Conservation (phyloP, 2,888 invertebrate species). For the Tortricodes alternella region DNA sequence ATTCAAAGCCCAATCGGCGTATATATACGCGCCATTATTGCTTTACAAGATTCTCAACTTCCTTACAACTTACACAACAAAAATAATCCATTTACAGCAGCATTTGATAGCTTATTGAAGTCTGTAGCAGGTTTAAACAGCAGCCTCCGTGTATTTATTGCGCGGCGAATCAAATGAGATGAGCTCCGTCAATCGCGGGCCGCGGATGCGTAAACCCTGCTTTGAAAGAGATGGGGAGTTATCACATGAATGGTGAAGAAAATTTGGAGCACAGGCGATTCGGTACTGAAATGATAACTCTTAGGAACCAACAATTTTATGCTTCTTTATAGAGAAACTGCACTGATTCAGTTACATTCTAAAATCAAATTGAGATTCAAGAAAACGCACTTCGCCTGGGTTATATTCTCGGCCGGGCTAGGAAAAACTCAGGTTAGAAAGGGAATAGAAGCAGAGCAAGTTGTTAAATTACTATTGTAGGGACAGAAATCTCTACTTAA, state of each 20-base stretch:
- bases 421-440: too few species aligned
- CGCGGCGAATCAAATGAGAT: constrained; percentile 27
- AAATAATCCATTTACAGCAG: constrained; percentile 19
- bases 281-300: too few species aligned
- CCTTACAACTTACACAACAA: constrained; percentile 13
- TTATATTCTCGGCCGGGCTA: too few species aligned
- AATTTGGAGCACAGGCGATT: not conserved
- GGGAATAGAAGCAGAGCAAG: too few species aligned
- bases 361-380: too few species aligned
- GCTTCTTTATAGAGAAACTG: too few species aligned
- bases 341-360: too few species aligned
- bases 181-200: constrained; percentile 6
- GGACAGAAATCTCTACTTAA: too few species aligned
- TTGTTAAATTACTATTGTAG: too few species aligned
- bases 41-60: not conserved
- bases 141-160: constrained; percentile 13
- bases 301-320: too few species aligned
- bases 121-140: constrained; percentile 4
- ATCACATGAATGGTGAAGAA: too few species aligned
- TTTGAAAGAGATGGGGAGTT: not conserved
- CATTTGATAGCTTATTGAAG: constrained; percentile 21
- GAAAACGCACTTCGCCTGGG: too few species aligned
- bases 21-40: not conserved
- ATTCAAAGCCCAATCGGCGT: not conserved
- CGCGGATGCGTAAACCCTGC: not conserved